A percentile compares a stretch with the other conserved stretches of the same genome.
Conservation (phyloP, 2,888 invertebrate species). For the Ophion ellenae region DNA sequence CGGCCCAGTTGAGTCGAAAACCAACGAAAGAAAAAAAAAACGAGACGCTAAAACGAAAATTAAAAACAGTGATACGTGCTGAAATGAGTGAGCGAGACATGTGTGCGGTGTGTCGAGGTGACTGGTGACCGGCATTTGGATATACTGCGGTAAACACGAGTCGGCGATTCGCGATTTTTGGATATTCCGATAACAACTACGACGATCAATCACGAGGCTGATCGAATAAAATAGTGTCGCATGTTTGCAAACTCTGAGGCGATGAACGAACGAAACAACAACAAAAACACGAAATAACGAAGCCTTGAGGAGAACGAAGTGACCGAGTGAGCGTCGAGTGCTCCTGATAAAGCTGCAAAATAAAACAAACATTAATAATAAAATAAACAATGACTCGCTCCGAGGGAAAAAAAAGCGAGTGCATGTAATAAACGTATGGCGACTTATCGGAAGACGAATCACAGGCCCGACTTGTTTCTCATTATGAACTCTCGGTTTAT, state of each 20-base stretch:
- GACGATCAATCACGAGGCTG: not conserved
- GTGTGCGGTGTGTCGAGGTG: slow-evolving; percentile 64
- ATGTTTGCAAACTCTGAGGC: not conserved
- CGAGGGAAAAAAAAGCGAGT: slow-evolving; percentile 7
- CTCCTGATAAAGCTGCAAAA: not conserved
- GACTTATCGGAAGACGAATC: not conserved
- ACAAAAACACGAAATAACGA: not conserved
- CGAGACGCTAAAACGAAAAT: not conserved
- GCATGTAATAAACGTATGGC: slow-evolving; percentile 9
- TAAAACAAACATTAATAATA: too few relatives aligned
- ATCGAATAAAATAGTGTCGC: slow-evolving; percentile 26
- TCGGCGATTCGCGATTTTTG: slow-evolving; percentile 53
- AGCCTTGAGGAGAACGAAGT: slow-evolving; percentile 3
- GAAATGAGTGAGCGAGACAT: slow-evolving; percentile 58
- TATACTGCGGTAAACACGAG: slow-evolving; percentile 64
- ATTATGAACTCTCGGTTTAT: slow-evolving; percentile 11
- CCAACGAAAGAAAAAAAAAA: slow-evolving; percentile 11
- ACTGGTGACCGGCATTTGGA: slow-evolving; percentile 63
- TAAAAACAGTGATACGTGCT: slow-evolving; percentile 53
- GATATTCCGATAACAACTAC: slow-evolving; percentile 41
- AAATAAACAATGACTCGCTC: not conserved
- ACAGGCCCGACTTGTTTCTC: not conserved
- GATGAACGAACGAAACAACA: not conserved
- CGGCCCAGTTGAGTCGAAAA: slow-evolving; percentile 8
- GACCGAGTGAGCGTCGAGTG: slow-evolving; percentile 20